A percentile compares a stretch with the other conserved stretches of the same genome.
Conservation (phyloP, 2,888 invertebrate genomes). For the Caenorhabditis sinica region DNA sequence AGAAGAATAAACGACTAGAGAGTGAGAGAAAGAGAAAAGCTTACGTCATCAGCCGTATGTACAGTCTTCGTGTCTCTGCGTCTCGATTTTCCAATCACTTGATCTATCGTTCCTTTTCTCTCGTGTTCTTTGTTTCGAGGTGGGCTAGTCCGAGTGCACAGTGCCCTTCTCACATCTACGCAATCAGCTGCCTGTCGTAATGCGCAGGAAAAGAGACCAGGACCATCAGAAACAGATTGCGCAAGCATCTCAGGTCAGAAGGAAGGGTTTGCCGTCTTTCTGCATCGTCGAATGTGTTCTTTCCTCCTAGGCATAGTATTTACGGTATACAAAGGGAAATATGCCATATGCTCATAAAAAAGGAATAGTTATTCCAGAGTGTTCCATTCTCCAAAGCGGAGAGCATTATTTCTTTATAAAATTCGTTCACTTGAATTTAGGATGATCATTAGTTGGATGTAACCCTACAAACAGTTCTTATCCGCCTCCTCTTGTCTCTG, state of each 20-base stretch:
- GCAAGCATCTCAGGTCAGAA: slow-evolving; percentile 33
- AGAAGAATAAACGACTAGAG: background rate
- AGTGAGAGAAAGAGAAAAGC: slow-evolving; percentile 14
- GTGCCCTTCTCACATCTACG: slow-evolving; percentile 26
- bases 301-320: background rate
- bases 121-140: slow-evolving; percentile 1
- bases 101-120: slow-evolving; percentile 41
- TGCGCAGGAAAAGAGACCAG: slow-evolving; percentile 13
- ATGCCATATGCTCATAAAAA: too few species aligned
- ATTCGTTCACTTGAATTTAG: background rate
- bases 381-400: background rate
- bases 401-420: too few species aligned
- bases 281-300: slow-evolving; percentile 18
- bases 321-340: too few species aligned
- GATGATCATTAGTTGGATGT: background rate
- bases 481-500: slow-evolving; percentile 25
- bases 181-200: slow-evolving; percentile 21
- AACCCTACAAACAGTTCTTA: background rate
- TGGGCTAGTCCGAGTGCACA: slow-evolving; percentile 30
- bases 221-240: slow-evolving; percentile 40
- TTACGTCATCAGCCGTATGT: slow-evolving; percentile 52
- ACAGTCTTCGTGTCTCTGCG: slow-evolving; percentile 39
- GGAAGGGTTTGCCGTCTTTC: slow-evolving; percentile 20
- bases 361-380: too few species aligned
- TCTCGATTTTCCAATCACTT: slow-evolving; percentile 37